Evolutionary conservation across 2,888 invertebrate genomes (phyloP).

Genomic region (Lingula anatina): DNA sequence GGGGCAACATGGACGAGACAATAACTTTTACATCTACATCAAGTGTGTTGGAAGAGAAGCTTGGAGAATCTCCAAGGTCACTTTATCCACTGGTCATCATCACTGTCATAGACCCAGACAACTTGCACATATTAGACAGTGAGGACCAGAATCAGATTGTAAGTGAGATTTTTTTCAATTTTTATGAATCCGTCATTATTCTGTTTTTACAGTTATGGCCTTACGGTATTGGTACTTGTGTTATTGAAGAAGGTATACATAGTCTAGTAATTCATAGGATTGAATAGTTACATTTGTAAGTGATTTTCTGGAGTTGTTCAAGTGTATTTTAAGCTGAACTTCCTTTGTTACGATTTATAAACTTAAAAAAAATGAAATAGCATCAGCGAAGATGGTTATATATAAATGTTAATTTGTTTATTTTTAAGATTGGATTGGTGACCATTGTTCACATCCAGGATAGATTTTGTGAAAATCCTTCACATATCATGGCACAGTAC

Average conservation of each 20-base stretch:
- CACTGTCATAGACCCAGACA: constrained; percentile 4
- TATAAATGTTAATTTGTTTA: constrained; percentile 1
- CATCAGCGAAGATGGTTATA: neutral
- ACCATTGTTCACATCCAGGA: constrained; percentile 80
- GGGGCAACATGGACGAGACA: neutral
- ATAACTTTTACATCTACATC: constrained; percentile 10
- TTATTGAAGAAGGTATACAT: no score
- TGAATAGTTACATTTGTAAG: no score
- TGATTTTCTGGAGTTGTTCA: no score
- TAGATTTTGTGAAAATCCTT: constrained; percentile 71
- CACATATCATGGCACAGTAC: constrained; percentile 78
- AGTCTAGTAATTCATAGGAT: no score
- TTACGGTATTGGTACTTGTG: no score
- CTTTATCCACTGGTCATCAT: constrained; percentile 29
- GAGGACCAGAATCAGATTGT: neutral
- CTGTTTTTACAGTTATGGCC: neutral
- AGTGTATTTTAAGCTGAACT: no score
- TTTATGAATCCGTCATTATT: neutral
- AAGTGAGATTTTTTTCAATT: neutral
- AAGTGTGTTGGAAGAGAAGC: constrained; percentile 11
- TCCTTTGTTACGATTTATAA: no score
- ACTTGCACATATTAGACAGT: neutral
- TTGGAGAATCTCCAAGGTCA: constrained; percentile 24
- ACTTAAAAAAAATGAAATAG: no score
- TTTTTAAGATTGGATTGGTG: constrained; percentile 71